Percentiles rank a stretch among this genome's conserved stretches.
phyloP scores from a whole-genome alignment of 2,888 invertebrate species.

The Dryobota labecula region DNA sequence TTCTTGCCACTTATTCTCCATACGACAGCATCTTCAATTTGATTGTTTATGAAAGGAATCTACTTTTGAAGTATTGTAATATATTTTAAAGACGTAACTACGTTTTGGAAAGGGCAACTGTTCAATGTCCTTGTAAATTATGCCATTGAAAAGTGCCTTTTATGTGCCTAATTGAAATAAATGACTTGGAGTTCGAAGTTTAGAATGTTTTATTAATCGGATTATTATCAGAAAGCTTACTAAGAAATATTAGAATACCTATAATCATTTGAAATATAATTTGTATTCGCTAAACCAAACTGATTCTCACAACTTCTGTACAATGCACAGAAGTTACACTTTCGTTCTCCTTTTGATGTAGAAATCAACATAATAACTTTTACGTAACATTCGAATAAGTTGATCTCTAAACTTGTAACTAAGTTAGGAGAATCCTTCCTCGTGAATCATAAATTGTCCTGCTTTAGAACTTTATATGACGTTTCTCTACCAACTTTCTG shows the following conservation, averaged over 20 bases:
- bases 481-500: conserved; percentile 30
- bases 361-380: conserved; percentile 35
- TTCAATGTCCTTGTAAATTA: no score
- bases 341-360: conserved; percentile 35
- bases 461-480: conserved; percentile 30
- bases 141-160: no score
- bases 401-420: conserved; percentile 50
- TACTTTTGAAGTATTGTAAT: no score
- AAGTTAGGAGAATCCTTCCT: conserved; percentile 36
- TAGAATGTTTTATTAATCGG: no score
- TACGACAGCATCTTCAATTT: not conserved
- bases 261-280: no score
- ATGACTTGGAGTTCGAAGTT: no score
- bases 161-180: no score
- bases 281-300: not conserved
- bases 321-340: not conserved
- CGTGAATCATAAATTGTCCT: conserved; percentile 45
- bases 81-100: no score
- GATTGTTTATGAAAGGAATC: not conserved
- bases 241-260: no score
- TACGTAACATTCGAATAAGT: conserved; percentile 29
- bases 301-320: not conserved
- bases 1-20: no score
- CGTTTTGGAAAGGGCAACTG: no score
- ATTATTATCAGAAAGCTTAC: no score